A percentile compares a stretch with the other conserved stretches of the same genome.
These are phyloP conservation scores for Saturnia japonica DNA, from an alignment of 2,888 invertebrate genomes.

Conservation along the genomic window DNA sequence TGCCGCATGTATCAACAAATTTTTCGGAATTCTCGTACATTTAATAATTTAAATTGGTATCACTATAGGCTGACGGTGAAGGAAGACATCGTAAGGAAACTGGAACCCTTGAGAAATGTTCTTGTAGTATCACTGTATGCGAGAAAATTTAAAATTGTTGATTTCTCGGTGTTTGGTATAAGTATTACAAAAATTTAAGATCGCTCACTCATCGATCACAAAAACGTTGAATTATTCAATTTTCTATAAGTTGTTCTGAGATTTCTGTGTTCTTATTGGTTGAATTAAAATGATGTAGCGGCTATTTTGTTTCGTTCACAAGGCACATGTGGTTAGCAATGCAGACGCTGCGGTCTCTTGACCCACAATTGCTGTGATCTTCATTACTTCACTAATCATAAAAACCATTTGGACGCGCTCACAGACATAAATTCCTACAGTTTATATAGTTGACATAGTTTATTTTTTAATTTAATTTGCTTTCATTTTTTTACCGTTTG, in stretches of 20 bases:
- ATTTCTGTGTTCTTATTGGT: neutral
- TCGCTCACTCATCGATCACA: neutral
- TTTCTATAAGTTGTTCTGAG: neutral
- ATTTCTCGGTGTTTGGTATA: too few relatives aligned
- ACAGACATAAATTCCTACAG: neutral
- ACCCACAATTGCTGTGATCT: neutral
- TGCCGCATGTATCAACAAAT: too few relatives aligned
- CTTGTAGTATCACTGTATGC: too few relatives aligned
- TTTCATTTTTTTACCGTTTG: neutral
- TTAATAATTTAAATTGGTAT: too few relatives aligned
- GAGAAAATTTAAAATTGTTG: too few relatives aligned
- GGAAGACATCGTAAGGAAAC: too few relatives aligned
- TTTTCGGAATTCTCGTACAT: too few relatives aligned
- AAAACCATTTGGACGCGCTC: conserved; percentile 3
- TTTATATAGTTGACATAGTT: neutral
- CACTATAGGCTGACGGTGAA: too few relatives aligned
- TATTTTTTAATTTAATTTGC: conserved; percentile 2
- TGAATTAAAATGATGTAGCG: neutral
- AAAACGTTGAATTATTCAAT: neutral
- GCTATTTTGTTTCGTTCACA: neutral
- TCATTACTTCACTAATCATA: conserved; percentile 3
- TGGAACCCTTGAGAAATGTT: too few relatives aligned
- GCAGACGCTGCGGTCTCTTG: neutral
- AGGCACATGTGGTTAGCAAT: conserved; percentile 1
- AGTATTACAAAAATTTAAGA: neutral